A percentile compares a stretch with the other conserved stretches of the same genome.
Conservation (phyloP, 2,888 invertebrate species). For the Cryptocephalus moraei region DNA sequence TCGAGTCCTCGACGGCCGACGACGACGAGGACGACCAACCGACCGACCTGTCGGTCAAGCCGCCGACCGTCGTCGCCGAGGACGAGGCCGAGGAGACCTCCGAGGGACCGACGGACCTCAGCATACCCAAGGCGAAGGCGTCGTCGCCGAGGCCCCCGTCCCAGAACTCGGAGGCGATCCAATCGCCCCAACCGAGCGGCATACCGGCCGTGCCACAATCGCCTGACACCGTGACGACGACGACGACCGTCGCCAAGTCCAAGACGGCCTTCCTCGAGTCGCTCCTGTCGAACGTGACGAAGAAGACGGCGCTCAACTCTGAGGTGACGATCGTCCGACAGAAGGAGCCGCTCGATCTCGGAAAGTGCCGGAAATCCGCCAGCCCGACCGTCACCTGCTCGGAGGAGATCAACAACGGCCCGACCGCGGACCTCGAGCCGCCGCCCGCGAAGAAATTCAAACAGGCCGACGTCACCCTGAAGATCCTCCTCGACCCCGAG, state of each 20-base stretch:
- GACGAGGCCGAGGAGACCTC: not conserved
- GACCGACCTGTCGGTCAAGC: not conserved
- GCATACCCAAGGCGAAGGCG: constrained; percentile 41
- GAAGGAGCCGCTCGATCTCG: constrained; percentile 60
- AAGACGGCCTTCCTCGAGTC: constrained; percentile 53
- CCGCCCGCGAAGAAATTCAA: constrained; percentile 43
- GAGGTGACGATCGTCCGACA: constrained; percentile 45
- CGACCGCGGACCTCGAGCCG: constrained; percentile 22
- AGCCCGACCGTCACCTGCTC: constrained; percentile 68
- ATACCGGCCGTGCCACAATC: constrained; percentile 61
- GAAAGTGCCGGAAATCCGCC: constrained; percentile 54
- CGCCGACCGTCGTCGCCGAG: not conserved
- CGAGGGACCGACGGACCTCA: constrained; percentile 45
- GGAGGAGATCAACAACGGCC: constrained; percentile 55
- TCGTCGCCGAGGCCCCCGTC: constrained; percentile 49
- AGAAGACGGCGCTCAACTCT: constrained; percentile 46
- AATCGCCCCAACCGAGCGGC: constrained; percentile 64
- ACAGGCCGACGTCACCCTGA: constrained; percentile 38
- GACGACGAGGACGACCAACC: not conserved
- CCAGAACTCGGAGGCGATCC: constrained; percentile 60
- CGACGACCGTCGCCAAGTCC: constrained; percentile 21
- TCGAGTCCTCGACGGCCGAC: constrained; percentile 13
- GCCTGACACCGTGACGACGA: constrained; percentile 51
- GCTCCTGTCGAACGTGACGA: constrained; percentile 48
- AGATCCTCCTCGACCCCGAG: constrained; percentile 41